phyloP scores from a whole-genome alignment of 92 coral and sea anemone genomes.

The Pocillopora meandrina region DNA sequence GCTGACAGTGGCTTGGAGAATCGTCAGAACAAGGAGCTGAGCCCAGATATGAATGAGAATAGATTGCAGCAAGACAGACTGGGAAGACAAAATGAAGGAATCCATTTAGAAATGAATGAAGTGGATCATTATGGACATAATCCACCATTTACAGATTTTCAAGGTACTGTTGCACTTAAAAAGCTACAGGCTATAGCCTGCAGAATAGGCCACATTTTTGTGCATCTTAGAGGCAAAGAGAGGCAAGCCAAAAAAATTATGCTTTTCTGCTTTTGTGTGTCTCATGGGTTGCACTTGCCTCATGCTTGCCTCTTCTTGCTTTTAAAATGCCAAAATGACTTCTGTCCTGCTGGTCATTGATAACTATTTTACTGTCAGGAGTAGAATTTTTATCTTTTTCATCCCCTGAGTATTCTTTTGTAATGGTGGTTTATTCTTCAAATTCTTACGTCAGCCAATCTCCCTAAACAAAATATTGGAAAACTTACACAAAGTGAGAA shows the following conservation, averaged over 20 bases:
- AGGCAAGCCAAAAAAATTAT: not conserved
- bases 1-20: constrained; percentile 48
- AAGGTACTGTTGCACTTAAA: constrained; percentile 50
- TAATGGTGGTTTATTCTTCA: no score
- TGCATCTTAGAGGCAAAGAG: not conserved
- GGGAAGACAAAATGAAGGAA: constrained; percentile 40
- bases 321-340: no score
- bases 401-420: not conserved
- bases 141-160: constrained; percentile 92
- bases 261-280: not conserved
- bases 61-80: constrained; percentile 25
- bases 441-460: constrained; percentile 36
- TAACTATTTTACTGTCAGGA: no score
- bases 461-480: constrained; percentile 41
- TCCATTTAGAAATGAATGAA: constrained; percentile 60
- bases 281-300: no score
- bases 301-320: no score
- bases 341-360: no score
- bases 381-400: not conserved
- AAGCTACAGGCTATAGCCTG: no score
- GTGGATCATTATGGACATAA: constrained; percentile 51
- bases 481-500: constrained; percentile 14
- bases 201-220: no score
- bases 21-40: constrained; percentile 43
- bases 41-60: constrained; percentile 44